Conservation (phyloP, 2,888 invertebrate species). For the Ormyrus rosae region DNA sequence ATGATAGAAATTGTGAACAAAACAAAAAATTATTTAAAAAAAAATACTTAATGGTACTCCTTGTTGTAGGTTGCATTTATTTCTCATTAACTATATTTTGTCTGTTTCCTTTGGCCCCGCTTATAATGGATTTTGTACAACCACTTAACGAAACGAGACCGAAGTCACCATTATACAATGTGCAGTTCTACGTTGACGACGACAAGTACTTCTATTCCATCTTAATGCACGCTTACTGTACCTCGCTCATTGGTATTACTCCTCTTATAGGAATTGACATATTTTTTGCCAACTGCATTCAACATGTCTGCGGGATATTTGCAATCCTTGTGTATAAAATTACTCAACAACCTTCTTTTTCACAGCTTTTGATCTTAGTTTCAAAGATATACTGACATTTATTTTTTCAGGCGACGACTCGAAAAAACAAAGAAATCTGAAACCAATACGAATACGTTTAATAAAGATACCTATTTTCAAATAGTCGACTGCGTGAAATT, state of each 20-base stretch:
- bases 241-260: slow-evolving; percentile 24
- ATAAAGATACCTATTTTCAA: slow-evolving; percentile 1
- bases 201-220: slow-evolving; percentile 58
- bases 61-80: background rate
- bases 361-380: too few relatives aligned
- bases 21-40: too few relatives aligned
- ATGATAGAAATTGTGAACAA: too few relatives aligned
- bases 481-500: background rate
- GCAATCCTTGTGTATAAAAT: slow-evolving; percentile 44
- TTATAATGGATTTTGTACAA: slow-evolving; percentile 53
- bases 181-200: slow-evolving; percentile 58
- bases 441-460: background rate
- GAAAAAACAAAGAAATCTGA: background rate
- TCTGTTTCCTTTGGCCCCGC: slow-evolving; percentile 43
- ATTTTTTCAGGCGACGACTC: slow-evolving; percentile 29
- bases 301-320: slow-evolving; percentile 50
- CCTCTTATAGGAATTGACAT: slow-evolving; percentile 35
- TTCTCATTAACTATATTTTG: background rate
- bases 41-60: too few relatives aligned
- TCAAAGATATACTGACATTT: too few relatives aligned
- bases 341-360: too few relatives aligned
- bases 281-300: slow-evolving; percentile 32
- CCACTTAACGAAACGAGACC: slow-evolving; percentile 57
- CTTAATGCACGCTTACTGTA: slow-evolving; percentile 43
- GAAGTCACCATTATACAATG: slow-evolving; percentile 44